Evolutionary conservation across 2,113 vertebrate genomes (phyloP).

Genomic region (Neodon shergylaensis): DNA sequence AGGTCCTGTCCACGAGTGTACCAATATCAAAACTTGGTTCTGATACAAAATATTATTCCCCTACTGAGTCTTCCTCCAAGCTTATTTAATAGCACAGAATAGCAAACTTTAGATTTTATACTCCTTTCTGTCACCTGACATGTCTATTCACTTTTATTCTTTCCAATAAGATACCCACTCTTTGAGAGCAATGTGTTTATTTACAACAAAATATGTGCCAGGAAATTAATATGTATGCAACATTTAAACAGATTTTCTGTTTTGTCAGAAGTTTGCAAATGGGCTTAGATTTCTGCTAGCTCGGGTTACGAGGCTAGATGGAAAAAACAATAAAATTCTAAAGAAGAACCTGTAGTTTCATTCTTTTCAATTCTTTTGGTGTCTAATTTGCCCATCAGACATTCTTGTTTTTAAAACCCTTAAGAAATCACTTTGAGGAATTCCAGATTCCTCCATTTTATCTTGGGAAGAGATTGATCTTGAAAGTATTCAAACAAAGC

Average conservation of each 20-base stretch:
- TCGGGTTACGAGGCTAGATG: not conserved
- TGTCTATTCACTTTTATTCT: not conserved
- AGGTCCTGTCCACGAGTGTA: not conserved
- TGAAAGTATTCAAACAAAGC: conserved; percentile 33
- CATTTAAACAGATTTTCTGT: not conserved
- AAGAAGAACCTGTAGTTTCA: not conserved
- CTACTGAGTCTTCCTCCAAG: conserved; percentile 9
- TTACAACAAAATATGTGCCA: not conserved
- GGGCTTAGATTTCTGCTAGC: not conserved
- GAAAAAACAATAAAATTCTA: conserved; percentile 35
- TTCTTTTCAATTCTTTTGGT: conserved; percentile 31
- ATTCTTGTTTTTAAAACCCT: conserved; percentile 6
- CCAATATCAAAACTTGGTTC: not conserved
- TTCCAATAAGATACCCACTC: conserved; percentile 6
- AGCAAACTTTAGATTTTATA: not conserved
- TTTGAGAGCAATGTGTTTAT: not conserved
- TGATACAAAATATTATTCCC: not conserved
- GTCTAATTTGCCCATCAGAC: not conserved
- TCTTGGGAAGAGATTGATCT: conserved; percentile 21
- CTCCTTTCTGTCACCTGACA: not conserved
- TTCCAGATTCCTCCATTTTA: conserved; percentile 44
- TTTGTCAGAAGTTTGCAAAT: conserved; percentile 1
- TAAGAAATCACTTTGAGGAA: conserved; percentile 39
- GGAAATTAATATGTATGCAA: conserved; percentile 6
- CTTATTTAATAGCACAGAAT: not conserved